Evolutionary conservation across 1,140 invertebrate species (phyloP), one percentile per base, ranked within the genome.

Genomic region (Listronotus oregonensis): DNA sequence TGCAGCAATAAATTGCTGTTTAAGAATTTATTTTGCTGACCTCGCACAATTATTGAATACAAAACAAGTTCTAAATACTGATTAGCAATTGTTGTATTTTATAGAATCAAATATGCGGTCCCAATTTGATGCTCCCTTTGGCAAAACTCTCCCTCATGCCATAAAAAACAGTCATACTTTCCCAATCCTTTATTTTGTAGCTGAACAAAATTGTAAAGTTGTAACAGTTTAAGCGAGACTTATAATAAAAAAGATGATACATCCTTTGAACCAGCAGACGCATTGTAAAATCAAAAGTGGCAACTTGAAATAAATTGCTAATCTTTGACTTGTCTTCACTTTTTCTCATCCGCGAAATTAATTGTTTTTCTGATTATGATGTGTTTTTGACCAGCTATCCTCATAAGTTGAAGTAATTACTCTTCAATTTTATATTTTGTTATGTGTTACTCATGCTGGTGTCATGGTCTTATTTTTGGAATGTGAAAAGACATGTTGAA

Each of bases 161-260:
- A 76, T n/a, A 12, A 73, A 31, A 54, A 71, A 60, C 69, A 71
- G 12, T 64, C 12, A n/a, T 54, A 50, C 58, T 42, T 43, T 39
- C 61, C 66, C 40, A 57, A 46, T 27, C 61, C 60, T 63, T 67
- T 59, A n/a, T 8, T 40, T 46, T 57, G 7, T 14, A 71, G 37
- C 9, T 68, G 46, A n/a, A 47, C 27, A 64, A 31, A n/a, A 69
- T 40, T 9, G 67, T 68, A 11, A 70, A 70, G 43, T 68, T 70
- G 49, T 68, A 68, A 42, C 15, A 52, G 32, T 32, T 58, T 27
- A 68, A 54, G 66, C 82, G 82, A n/a, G 71, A 73, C 68, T 75
- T 78, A 66, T 81, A 81, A 62, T 76, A 80, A 67, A 79, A n/a
- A 79, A 11, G 60, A 63, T 50, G 71, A 76, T 21, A 73, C 67